Base-by-base conservation (phyloP, 2,888 invertebrate species). In the Cantharis flavilabris region DNA sequence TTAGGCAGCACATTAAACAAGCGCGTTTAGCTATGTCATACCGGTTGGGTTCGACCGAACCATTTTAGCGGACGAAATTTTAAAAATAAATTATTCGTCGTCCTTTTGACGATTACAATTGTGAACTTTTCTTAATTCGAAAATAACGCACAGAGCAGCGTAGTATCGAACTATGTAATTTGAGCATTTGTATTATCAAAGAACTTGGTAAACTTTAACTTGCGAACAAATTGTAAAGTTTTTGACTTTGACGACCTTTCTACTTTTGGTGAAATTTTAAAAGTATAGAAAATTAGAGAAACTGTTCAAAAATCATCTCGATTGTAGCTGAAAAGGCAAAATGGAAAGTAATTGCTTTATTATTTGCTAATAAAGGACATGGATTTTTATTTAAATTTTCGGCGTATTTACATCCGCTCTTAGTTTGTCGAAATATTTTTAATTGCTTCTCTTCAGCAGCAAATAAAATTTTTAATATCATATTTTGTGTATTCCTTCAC, bases 1-100 rank as follows among this genome's bases (percentile, higher is more conserved):
- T 26, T 69, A 69, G 72, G 76, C 71, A 71, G 67, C 72, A 69
- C 76, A 69, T 69, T 67, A 75, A 75, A 75, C 75, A 75, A 65
- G 71, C 71, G 69, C 71, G 75, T 67, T 49, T 69, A 74, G 63
- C 69, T 70, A 67, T 71, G 70, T 65, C 28, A 67, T 71, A 65
- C 67, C 71, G 75, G 20, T 23, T 7, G 16, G 64, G 20, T 67
- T 67, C 65, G 20, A 26, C 65, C 49, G n/a, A 49, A n/a, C 49
- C 49, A 49, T n/a, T 49, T n/a, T n/a, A 2, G 7, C 49, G 5
- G n/a, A 49, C 28, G 2, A n/a, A 49, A 33, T n/a, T 33, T n/a
- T 49, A 49, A 49, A 49, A 49, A 49, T 33, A n/a, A n/a, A n/a
- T 49, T 49, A 49, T 9, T n/a, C n/a, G 9, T 49, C n/a, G 9